Conservation (phyloP, 1,140 invertebrate genomes). For the Sitobion miscanthi region DNA sequence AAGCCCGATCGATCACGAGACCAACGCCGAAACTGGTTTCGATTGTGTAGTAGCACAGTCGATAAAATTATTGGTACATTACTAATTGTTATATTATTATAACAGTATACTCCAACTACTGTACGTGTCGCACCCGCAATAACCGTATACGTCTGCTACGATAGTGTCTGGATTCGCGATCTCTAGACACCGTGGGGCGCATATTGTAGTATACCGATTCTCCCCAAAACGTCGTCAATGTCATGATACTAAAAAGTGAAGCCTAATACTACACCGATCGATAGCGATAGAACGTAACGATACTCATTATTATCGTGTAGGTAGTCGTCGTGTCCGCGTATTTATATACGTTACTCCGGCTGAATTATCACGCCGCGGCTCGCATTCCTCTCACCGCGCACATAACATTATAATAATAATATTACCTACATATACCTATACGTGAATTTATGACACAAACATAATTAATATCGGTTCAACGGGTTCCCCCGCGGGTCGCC, state of each 20-base stretch:
- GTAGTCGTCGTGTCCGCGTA: background rate
- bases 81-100: background rate
- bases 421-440: background rate
- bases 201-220: background rate
- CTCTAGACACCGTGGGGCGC: background rate
- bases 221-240: background rate
- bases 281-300: background rate
- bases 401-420: constrained; percentile 2
- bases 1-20: background rate
- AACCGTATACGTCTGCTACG: too few relatives aligned
- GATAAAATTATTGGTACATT: background rate
- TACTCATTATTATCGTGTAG: background rate
- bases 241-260: background rate
- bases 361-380: background rate
- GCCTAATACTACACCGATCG: too few relatives aligned
- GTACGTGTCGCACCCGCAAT: background rate
- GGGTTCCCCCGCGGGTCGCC: background rate
- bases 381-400: background rate
- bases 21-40: background rate
- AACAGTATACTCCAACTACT: background rate
- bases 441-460: constrained; percentile 28
- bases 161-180: background rate
- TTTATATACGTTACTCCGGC: background rate
- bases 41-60: background rate
- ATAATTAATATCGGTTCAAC: constrained; percentile 23